Base-by-base conservation (phyloP, 2,888 invertebrate species). In the Rapana venosa region DNA sequence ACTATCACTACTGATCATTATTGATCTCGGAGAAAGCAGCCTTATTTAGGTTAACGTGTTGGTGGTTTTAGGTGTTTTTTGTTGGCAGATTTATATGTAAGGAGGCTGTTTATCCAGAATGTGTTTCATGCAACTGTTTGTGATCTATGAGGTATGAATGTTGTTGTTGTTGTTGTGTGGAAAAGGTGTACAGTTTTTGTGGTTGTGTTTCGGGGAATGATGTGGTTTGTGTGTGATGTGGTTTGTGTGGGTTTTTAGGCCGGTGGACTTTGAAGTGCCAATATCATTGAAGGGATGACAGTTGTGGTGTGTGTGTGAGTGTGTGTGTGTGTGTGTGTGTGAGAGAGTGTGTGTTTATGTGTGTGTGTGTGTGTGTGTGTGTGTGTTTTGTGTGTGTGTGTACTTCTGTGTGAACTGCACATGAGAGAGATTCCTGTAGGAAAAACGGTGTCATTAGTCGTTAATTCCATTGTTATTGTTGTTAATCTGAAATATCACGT, bases 281-380 rank as follows among this genome's bases (percentile, higher is more conserved):
- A 66, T 66, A 26, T 66, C 8, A 8, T 47, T 47, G 47, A 5
- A 26, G 13, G 66, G 66, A 26, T 22, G 66, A 26, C 5, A 66
- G 13, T 13, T 22, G 66, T 66, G 4, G 22, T 22, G 30, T n/a
- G n/a, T n/a, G n/a, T n/a, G 74, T 74, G 74, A 20, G 74, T 74
- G 74, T 74, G 74, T 74, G 74, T 74, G 74, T 74, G 74, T 74
- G 74, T 74, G 74, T 74, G 74, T 74, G 74, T 74, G 74, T 74
- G 26, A 2, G 22, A 8, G 20, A 8, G 20, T 20, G 61, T 61
- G 74, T 74, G 74, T 74, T 1, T 74, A 11, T 66, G 66, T 66
- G 66, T 66, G 66, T 13, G 11, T 74, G 74, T 74, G n/a, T 74
- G 74, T 74, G n/a, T n/a, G 22, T 74, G 74, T 22, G 22, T 74